Evolutionary conservation across 1,140 invertebrate genomes (phyloP).

Genomic region (Heliconius nattereri): DNA sequence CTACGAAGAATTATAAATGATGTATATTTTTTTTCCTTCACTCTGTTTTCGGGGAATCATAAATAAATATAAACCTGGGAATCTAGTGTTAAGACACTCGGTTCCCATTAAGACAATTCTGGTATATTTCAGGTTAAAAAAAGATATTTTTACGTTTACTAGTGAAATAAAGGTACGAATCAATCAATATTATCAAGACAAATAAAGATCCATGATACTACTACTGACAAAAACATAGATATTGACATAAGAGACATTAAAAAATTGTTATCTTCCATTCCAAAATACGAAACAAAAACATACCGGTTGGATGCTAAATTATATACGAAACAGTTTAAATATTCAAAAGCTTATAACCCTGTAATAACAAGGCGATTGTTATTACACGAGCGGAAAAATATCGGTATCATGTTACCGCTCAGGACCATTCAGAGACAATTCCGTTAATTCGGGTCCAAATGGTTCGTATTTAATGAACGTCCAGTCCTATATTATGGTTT

Average conservation of each 20-base stretch:
- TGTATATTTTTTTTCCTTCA: no score
- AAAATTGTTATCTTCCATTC: not conserved
- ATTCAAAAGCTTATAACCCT: slow-evolving; percentile 6
- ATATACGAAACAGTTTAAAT: not conserved
- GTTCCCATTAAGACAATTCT: no score
- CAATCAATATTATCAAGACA: no score
- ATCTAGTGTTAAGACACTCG: no score
- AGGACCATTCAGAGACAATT: slow-evolving; percentile 13
- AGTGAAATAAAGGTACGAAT: no score
- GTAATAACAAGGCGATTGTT: not conserved
- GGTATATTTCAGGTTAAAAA: no score
- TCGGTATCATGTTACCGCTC: not conserved
- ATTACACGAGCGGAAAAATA: slow-evolving; percentile 15
- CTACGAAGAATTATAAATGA: no score
- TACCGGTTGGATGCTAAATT: slow-evolving; percentile 5
- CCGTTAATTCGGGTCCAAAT: slow-evolving; percentile 20
- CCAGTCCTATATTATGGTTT: slow-evolving; percentile 20
- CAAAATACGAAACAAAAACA: not conserved
- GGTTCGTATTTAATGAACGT: slow-evolving; percentile 21
- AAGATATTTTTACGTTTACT: no score
- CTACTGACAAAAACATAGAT: no score
- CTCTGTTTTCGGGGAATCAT: no score
- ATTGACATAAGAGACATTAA: not conserved
- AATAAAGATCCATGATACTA: no score
- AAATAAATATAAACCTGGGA: no score